phyloP scores from a whole-genome alignment of 2,113 vertebrate genomes.

The Tyrannus savana region DNA sequence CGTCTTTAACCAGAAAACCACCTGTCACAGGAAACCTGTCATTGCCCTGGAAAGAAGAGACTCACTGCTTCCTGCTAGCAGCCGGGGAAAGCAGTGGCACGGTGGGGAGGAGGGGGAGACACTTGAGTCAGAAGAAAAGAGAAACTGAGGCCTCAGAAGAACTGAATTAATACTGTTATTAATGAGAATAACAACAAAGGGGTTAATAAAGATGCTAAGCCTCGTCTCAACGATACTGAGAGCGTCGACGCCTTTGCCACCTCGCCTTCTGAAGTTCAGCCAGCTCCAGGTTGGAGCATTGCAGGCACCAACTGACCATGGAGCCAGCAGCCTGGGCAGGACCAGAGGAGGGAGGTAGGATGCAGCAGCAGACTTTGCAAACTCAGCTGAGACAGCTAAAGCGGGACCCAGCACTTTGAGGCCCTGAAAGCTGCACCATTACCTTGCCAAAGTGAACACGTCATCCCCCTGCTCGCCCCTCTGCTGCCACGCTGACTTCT shows the following conservation, averaged over 20 bases:
- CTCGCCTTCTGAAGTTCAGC: not conserved
- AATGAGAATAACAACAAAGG: conserved; percentile 42
- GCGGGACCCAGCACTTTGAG: not conserved
- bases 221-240: not conserved
- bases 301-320: fast-evolving
- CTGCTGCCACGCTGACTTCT: fast-evolving
- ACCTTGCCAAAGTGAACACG: not conserved
- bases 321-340: not conserved
- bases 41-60: conserved; percentile 82
- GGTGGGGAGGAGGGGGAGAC: not conserved
- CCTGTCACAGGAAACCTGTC: conserved; percentile 83
- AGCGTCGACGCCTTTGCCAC: not conserved
- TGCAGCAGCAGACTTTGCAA: fast-evolving
- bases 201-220: not conserved
- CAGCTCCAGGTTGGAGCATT: not conserved
- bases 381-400: not conserved
- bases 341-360: not conserved
- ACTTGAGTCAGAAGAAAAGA: conserved; percentile 53
- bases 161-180: conserved; percentile 43
- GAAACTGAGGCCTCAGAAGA: conserved; percentile 18
- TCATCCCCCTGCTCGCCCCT: fast-evolving
- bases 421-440: not conserved
- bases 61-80: conserved; percentile 80
- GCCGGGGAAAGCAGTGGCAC: conserved; percentile 40
- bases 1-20: conserved; percentile 76